Conservation (phyloP, 2,113 vertebrate genomes). For the Thamnaconus septentrionalis region DNA sequence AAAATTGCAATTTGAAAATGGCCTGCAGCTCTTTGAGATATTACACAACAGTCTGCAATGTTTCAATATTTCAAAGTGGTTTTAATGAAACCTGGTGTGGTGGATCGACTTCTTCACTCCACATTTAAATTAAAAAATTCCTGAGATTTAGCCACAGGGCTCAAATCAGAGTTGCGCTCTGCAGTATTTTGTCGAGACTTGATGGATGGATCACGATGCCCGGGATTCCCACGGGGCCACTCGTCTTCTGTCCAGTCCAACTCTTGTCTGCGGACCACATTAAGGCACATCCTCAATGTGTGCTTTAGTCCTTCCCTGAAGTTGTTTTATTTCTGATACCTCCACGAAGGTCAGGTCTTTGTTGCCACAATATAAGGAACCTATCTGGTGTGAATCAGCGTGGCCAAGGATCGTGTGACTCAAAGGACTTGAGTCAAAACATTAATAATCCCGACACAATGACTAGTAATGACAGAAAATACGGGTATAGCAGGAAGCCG, state of each 20-base stretch:
- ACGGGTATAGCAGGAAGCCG: neutral
- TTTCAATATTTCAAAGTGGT: slow-evolving; percentile 1
- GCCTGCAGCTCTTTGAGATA: slow-evolving; percentile 3
- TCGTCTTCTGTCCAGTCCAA: neutral
- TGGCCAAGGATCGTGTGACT: slow-evolving; percentile 6
- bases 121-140: slow-evolving; percentile 16
- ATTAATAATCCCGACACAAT: slow-evolving; percentile 1
- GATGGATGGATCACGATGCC: neutral
- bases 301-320: neutral
- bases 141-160: neutral
- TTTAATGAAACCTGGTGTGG: slow-evolving; percentile 22
- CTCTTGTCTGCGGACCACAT: neutral
- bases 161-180: neutral
- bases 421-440: neutral
- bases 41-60: slow-evolving; percentile 8
- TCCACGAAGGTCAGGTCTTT: slow-evolving; percentile 11
- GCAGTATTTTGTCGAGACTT: neutral
- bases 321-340: neutral
- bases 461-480: slow-evolving; percentile 3
- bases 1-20: slow-evolving; percentile 9
- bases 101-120: neutral
- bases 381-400: slow-evolving; percentile 13
- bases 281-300: neutral
- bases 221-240: neutral
- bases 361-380: slow-evolving; percentile 30